phyloP scores from a whole-genome alignment of 2,797 vertebrate genomes.

The Mus spretus region DNA sequence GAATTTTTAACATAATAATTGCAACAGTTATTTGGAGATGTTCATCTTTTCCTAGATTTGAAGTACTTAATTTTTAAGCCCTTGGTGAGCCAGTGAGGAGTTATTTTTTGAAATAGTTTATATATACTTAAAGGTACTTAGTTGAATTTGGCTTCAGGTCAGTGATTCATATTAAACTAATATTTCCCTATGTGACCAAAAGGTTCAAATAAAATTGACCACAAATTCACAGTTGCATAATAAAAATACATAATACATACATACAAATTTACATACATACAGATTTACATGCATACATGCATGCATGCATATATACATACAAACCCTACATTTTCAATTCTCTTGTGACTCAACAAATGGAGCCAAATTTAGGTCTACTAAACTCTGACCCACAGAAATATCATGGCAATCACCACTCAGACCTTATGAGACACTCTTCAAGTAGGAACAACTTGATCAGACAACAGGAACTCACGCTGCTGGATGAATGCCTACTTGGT shows the following conservation, averaged over 20 bases:
- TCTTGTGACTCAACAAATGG: conserved; percentile 19
- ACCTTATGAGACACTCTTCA: background rate
- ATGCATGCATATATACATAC: background rate
- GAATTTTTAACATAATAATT: background rate
- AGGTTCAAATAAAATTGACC: conserved; percentile 12
- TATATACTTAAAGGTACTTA: conserved; percentile 45
- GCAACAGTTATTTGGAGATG: background rate
- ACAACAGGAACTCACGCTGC: background rate
- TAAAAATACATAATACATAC: background rate
- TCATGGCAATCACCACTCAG: background rate
- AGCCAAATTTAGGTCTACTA: background rate
- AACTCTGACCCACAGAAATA: background rate
- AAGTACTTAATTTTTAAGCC: conserved; percentile 58
- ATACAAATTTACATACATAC: too few relatives aligned
- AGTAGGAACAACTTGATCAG: background rate
- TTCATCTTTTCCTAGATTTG: background rate
- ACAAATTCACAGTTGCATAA: background rate
- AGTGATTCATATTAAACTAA: conserved; percentile 22
- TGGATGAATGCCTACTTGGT: background rate
- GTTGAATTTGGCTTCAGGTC: conserved; percentile 56
- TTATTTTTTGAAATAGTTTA: conserved; percentile 69
- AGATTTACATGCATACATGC: background rate
- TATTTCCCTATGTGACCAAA: background rate
- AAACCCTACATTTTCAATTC: conserved; percentile 45
- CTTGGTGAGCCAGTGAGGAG: background rate